These are phyloP conservation scores for Drosophila cracens DNA, from an alignment of 2,888 invertebrate genomes.

Conservation along the genomic window DNA sequence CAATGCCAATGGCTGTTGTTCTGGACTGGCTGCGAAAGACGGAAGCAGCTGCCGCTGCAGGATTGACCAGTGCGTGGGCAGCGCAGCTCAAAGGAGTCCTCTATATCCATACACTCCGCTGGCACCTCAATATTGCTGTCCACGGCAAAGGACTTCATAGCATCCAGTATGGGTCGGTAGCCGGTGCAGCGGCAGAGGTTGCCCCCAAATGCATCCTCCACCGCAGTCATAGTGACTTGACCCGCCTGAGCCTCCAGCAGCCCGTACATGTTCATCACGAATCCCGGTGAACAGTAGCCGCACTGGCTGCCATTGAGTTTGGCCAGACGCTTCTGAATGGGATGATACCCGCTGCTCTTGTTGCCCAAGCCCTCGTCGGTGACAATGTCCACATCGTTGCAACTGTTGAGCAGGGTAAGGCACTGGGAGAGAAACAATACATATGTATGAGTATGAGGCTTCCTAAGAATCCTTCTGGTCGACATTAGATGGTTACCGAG, in stretches of 20 bases:
- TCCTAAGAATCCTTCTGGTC: background rate
- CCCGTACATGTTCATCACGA: slow-evolving; percentile 90
- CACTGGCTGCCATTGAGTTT: slow-evolving; percentile 90
- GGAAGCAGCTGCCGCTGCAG: slow-evolving; percentile 81
- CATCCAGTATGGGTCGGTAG: slow-evolving; percentile 91
- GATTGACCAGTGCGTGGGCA: slow-evolving; percentile 75
- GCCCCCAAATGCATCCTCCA: slow-evolving; percentile 91
- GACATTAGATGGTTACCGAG: slow-evolving; percentile 82
- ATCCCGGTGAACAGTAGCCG: slow-evolving; percentile 92
- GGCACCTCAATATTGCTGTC: slow-evolving; percentile 86
- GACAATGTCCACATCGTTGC: slow-evolving; percentile 88
- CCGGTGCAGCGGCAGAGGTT: slow-evolving; percentile 93
- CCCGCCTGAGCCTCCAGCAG: slow-evolving; percentile 85
- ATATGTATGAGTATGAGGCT: background rate
- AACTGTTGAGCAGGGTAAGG: slow-evolving; percentile 88
- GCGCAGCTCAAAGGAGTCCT: slow-evolving; percentile 76
- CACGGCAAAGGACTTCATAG: slow-evolving; percentile 90
- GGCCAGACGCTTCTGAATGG: slow-evolving; percentile 88
- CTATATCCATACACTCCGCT: slow-evolving; percentile 85
- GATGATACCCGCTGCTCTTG: slow-evolving; percentile 88
- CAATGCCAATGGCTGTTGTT: slow-evolving; percentile 74
- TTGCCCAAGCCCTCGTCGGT: slow-evolving; percentile 91
- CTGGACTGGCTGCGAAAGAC: slow-evolving; percentile 9
- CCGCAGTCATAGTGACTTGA: slow-evolving; percentile 87
- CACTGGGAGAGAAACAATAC: slow-evolving; percentile 84